Base-by-base conservation (phyloP, 1,140 invertebrate species). In the Anoplophora glabripennis region DNA sequence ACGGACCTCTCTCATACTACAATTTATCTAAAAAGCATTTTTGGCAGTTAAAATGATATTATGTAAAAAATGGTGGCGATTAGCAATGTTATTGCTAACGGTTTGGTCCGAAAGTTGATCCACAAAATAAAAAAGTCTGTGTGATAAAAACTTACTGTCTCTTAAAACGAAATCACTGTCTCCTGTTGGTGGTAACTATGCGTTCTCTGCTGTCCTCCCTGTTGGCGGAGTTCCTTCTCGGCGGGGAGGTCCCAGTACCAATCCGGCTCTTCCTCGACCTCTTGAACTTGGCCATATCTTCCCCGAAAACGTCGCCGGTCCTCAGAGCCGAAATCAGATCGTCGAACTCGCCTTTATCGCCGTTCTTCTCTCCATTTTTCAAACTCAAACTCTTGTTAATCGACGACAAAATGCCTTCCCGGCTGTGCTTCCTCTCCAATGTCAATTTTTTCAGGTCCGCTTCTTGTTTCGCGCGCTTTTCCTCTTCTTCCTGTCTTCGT, bases 291-390 rank as follows among this genome's bases (percentile, higher is more conserved):
- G 92, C 93, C 61, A 98, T 92, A 73, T 98, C 95, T 74, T 98
- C 95, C 0, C 94, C 94, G 74, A 98, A 99, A 0, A 98, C 94
- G 73, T 98, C 96, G 0, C 96, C 96, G 0, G 94, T 97, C 68
- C 95, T 80, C 12, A 99, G 77, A 0, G 96, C 96, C 2, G 93
- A 97, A 69, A 99, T 98, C 33, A 99, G 79, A 77, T 98, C 94
- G 74, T 99, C 96, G 78, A 99, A 99, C 79, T 99, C 96, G 57
- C 90, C 89, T 68, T 92, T 89, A 57, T 86, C 85, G 51, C 81
- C 79, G 18, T 37, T 61, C 61, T 55, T 70, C 53, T 64, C 66
- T 15, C 64, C 66, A 40, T 70, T 75, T 61, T 68, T 75, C 57
- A 68, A 59, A 59, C 56, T 72, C 51, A 68, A 66, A 59, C 52